A percentile compares a stretch with the other conserved stretches of the same genome.
These are phyloP conservation scores for Macrophya alboannulata DNA, from an alignment of 2,888 invertebrate species.

Conservation along the genomic window DNA sequence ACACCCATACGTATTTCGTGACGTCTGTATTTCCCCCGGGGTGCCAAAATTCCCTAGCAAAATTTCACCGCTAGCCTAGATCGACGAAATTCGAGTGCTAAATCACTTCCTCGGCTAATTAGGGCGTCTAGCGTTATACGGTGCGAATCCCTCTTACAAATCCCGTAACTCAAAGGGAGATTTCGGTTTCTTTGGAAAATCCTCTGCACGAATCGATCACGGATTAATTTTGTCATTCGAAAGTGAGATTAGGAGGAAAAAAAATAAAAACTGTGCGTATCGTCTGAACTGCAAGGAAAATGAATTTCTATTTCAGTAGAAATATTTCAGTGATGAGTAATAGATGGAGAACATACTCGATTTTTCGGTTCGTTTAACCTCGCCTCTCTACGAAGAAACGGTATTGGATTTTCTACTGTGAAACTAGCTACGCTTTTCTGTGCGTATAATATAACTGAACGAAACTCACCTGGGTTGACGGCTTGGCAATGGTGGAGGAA, in stretches of 20 bases:
- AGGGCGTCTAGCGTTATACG: not conserved
- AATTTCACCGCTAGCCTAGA: conserved; percentile 4
- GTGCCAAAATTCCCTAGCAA: not conserved
- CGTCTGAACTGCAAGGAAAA: not conserved
- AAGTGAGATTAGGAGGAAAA: too few species aligned
- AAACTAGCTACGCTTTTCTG: conserved; percentile 3
- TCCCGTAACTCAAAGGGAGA: not conserved
- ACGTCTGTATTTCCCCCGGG: not conserved
- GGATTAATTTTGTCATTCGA: not conserved
- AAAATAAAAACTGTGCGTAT: too few species aligned
- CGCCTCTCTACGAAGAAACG: not conserved
- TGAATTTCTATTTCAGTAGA: not conserved
- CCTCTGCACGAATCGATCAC: not conserved
- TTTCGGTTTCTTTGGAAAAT: not conserved
- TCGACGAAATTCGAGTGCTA: not conserved
- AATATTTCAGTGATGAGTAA: conserved; percentile 8
- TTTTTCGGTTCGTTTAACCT: not conserved
- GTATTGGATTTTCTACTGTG: conserved; percentile 15
- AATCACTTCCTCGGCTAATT: conserved; percentile 20
- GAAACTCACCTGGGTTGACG: conserved; percentile 77
- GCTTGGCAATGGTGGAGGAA: conserved; percentile 79
- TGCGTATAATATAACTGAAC: not conserved
- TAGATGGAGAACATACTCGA: not conserved
- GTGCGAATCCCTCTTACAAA: not conserved
- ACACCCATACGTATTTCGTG: not conserved